These are phyloP conservation scores for Drosophila limbata DNA, from an alignment of 2,888 invertebrate genomes.

Conservation along the genomic window DNA sequence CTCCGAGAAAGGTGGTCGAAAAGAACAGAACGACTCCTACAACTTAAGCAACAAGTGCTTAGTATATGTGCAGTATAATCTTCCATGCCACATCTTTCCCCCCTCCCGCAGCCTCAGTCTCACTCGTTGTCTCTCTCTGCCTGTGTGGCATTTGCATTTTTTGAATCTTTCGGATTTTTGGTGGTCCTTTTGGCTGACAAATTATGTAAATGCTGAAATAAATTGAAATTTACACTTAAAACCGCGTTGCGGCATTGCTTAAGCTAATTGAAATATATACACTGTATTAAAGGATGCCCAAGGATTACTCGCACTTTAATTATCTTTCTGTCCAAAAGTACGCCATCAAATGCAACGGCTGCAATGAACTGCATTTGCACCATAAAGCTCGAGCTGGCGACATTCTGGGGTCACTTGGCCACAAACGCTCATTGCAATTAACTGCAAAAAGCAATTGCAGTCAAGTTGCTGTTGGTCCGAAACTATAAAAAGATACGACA, in stretches of 20 bases:
- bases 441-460: constrained; percentile 42
- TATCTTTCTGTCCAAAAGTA: constrained; percentile 28
- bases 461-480: constrained; percentile 24
- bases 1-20: constrained; percentile 2
- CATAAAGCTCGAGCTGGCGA: constrained; percentile 26
- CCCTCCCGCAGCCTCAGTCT: constrained; percentile 4
- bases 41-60: constrained; percentile 69
- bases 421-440: constrained; percentile 48
- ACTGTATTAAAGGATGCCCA: constrained; percentile 43
- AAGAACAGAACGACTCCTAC: constrained; percentile 10
- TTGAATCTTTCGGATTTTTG: constrained; percentile 51
- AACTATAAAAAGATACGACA: constrained; percentile 57
- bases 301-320: constrained; percentile 30
- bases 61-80: constrained; percentile 68
- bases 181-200: constrained; percentile 46
- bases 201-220: constrained; percentile 73
- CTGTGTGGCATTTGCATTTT: constrained; percentile 65
- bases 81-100: background rate
- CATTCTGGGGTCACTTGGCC: constrained; percentile 32
- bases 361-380: constrained; percentile 30
- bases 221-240: constrained; percentile 57
- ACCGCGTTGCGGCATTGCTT: constrained; percentile 57
- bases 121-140: constrained; percentile 5
- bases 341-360: constrained; percentile 22
- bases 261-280: constrained; percentile 70